A percentile compares a stretch with the other conserved stretches of the same genome.
These are phyloP conservation scores for Folsomia manolachei DNA, from an alignment of 2,888 invertebrate genomes.

Conservation along the genomic window DNA sequence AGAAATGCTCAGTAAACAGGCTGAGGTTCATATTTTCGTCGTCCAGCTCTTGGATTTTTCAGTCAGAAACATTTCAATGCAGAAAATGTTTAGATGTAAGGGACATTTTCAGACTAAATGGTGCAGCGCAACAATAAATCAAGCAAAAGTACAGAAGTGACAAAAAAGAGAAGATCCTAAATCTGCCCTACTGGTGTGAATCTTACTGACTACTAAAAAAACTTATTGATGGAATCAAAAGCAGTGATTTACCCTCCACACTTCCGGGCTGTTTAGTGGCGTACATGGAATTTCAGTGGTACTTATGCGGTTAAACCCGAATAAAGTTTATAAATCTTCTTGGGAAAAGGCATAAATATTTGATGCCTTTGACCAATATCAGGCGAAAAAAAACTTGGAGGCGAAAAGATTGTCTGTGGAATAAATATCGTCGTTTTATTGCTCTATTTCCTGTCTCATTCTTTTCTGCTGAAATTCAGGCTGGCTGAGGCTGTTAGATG, in stretches of 20 bases:
- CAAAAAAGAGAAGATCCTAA: too few species aligned
- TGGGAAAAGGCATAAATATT: not conserved
- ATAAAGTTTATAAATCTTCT: not conserved
- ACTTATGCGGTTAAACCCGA: not conserved
- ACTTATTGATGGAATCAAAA: not conserved
- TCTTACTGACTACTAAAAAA: not conserved
- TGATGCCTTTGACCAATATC: not conserved
- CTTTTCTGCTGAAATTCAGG: not conserved
- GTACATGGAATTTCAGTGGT: not conserved
- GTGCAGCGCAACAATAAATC: too few species aligned
- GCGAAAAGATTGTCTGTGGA: not conserved
- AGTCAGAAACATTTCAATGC: too few species aligned
- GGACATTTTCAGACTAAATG: too few species aligned
- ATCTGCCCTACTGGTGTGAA: not conserved
- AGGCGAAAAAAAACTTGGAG: not conserved
- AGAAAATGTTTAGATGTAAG: too few species aligned
- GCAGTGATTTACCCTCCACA: too few species aligned
- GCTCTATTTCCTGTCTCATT: constrained; percentile 10
- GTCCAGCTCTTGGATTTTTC: too few species aligned
- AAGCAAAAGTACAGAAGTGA: too few species aligned
- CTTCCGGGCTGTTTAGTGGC: too few species aligned
- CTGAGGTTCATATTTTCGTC: too few species aligned
- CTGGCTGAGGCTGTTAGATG: not conserved
- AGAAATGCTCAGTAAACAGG: too few species aligned
- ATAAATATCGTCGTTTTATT: constrained; percentile 13